phyloP scores from a whole-genome alignment of 2,888 invertebrate species.

The Lasioglossum villosulum region DNA sequence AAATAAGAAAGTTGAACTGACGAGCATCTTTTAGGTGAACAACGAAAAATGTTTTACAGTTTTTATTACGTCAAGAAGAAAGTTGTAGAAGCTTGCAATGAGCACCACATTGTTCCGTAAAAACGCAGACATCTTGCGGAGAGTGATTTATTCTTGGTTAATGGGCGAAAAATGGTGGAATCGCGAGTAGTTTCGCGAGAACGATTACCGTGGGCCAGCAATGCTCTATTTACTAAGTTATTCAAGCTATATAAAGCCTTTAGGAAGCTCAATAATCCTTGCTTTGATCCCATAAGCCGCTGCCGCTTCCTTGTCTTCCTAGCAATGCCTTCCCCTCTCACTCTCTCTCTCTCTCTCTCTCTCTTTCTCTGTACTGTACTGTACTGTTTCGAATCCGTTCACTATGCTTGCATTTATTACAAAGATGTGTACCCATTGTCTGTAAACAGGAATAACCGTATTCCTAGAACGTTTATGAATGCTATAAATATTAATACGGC shows the following conservation, averaged over 20 bases:
- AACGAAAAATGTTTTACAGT: not conserved
- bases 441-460: not conserved
- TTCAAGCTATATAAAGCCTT: slow-evolving; percentile 36
- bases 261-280: slow-evolving; percentile 49
- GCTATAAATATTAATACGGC: not conserved
- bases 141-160: not conserved
- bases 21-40: not conserved
- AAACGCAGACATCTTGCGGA: not conserved
- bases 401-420: not conserved
- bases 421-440: not conserved
- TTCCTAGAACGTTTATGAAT: not conserved
- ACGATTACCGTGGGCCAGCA: slow-evolving; percentile 26
- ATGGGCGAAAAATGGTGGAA: slow-evolving; percentile 9
- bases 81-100: not conserved
- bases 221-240: slow-evolving; percentile 48
- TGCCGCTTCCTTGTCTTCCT: not conserved
- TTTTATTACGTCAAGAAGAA: not conserved
- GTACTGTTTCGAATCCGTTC: not conserved
- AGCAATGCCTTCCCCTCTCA: not conserved
- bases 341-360: not conserved
- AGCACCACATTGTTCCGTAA: not conserved
- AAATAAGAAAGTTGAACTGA: too few species aligned
- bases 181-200: slow-evolving; percentile 8
- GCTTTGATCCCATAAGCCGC: slow-evolving; percentile 39
- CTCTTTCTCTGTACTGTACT: not conserved